phyloP scores from a whole-genome alignment of 2,888 invertebrate species.

The Pristionchus exspectatus region DNA sequence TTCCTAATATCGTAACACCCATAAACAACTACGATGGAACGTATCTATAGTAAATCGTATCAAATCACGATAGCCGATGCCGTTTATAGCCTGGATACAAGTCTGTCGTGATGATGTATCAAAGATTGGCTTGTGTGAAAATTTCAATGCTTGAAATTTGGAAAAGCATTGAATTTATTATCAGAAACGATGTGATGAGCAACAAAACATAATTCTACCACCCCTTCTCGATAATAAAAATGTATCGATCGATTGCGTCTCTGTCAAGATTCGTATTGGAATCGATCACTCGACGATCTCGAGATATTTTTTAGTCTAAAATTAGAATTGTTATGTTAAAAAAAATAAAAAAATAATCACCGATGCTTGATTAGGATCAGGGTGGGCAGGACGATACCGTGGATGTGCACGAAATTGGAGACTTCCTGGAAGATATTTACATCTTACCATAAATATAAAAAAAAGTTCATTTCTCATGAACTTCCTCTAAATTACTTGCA shows the following conservation, averaged over 20 bases:
- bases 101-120: too few species aligned
- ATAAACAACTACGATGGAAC: neutral
- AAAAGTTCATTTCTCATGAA: too few species aligned
- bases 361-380: neutral
- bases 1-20: neutral
- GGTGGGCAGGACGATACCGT: neutral
- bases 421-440: neutral
- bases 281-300: neutral
- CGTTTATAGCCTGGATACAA: too few species aligned
- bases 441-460: too few species aligned
- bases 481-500: too few species aligned
- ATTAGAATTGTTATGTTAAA: neutral
- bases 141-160: too few species aligned
- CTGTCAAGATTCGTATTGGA: neutral
- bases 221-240: neutral
- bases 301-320: neutral
- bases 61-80: too few species aligned
- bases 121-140: too few species aligned
- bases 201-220: neutral
- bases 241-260: neutral
- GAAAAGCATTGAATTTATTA: too few species aligned
- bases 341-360: neutral
- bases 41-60: too few species aligned
- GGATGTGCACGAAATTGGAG: slow-evolving; percentile 2
- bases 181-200: neutral